phyloP scores from a whole-genome alignment of 2,797 vertebrate genomes.

The Liparis tanakae region DNA sequence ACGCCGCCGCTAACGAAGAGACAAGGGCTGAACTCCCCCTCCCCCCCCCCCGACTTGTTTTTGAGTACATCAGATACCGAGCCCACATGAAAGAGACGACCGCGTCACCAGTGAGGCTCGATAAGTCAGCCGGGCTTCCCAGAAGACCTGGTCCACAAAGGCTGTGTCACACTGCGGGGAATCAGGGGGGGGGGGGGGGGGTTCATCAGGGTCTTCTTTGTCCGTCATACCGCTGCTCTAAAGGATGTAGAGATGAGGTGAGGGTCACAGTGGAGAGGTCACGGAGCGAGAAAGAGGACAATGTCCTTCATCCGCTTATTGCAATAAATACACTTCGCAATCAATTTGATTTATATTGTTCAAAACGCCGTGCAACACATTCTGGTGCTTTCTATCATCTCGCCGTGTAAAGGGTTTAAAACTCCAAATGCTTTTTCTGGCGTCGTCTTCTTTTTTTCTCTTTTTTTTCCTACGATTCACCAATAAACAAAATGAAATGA shows the following conservation, averaged over 20 bases:
- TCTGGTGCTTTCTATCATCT: background rate
- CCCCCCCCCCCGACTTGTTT: conserved; percentile 54
- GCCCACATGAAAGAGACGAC: conserved; percentile 73
- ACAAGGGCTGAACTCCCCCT: conserved; percentile 50
- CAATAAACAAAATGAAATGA: conserved; percentile 74
- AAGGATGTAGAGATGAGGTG: background rate
- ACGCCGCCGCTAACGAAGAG: conserved; percentile 58
- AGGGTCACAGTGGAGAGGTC: background rate
- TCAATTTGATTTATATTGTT: background rate
- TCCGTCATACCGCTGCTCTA: background rate
- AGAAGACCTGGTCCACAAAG: conserved; percentile 68
- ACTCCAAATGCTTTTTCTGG: conserved; percentile 30
- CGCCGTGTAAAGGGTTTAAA: conserved; percentile 34
- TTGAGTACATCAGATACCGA: conserved; percentile 54
- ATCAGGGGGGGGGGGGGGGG: conserved; percentile 27
- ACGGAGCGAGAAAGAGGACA: background rate
- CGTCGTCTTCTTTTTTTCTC: conserved; percentile 52
- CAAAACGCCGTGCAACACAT: background rate
- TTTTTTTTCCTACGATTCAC: conserved; percentile 55
- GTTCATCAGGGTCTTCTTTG: conserved; percentile 30
- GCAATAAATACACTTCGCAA: background rate
- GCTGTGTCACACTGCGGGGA: conserved; percentile 72
- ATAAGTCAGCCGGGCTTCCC: conserved; percentile 66
- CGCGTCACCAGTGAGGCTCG: conserved; percentile 56
- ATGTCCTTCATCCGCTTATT: background rate